Evolutionary conservation across 2,888 invertebrate genomes (phyloP).

Genomic region (Venusia cambrica): DNA sequence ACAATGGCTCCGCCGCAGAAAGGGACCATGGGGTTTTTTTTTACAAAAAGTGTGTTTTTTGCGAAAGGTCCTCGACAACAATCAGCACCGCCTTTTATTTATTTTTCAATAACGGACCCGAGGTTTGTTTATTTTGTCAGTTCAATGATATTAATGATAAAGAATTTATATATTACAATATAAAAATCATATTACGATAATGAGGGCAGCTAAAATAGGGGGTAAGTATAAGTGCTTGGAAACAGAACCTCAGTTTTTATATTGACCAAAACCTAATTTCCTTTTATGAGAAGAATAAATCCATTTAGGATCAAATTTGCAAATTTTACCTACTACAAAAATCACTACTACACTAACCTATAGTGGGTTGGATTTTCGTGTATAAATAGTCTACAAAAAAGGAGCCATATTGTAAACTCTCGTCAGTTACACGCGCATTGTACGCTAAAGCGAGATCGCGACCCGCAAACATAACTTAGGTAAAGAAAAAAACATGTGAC

Average conservation of each 20-base stretch:
- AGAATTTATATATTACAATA: conserved; percentile 45
- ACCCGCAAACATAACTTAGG: conserved; percentile 18
- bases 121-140: conserved; percentile 71
- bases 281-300: too few relatives aligned
- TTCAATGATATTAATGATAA: conserved; percentile 56
- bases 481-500: conserved; percentile 28
- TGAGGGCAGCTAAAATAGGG: too few relatives aligned
- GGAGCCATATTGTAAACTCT: too few relatives aligned
- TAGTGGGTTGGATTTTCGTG: too few relatives aligned
- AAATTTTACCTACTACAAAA: too few relatives aligned
- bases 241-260: too few relatives aligned
- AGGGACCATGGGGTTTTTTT: conserved; percentile 58
- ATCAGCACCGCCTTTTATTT: conserved; percentile 64
- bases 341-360: too few relatives aligned
- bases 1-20: conserved; percentile 74
- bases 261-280: too few relatives aligned
- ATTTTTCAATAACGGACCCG: conserved; percentile 70
- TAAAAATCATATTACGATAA: too few relatives aligned
- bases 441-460: conserved; percentile 4
- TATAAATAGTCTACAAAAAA: too few relatives aligned
- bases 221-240: too few relatives aligned
- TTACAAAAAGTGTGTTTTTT: conserved; percentile 61
- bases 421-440: not conserved
- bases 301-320: too few relatives aligned
- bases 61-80: conserved; percentile 66